A percentile compares a stretch with the other conserved stretches of the same genome.
Conservation (phyloP, 2,888 invertebrate species). For the Monopis laevigella region DNA sequence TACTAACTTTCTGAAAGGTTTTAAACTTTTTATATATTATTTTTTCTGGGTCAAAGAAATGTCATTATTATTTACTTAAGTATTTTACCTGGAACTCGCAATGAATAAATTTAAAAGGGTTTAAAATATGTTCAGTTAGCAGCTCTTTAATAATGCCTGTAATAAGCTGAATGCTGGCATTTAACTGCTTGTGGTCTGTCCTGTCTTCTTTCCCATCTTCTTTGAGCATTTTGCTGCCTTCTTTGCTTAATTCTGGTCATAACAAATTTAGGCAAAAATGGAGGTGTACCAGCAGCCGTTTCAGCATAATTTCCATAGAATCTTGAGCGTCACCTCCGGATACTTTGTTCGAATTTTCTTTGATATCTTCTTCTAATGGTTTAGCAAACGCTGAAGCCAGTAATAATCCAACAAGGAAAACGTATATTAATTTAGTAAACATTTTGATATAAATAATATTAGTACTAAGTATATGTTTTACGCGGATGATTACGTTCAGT, state of each 20-base stretch:
- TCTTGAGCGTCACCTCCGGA: constrained; percentile 1
- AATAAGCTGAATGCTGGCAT: constrained; percentile 24
- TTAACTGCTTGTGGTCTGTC: constrained; percentile 18
- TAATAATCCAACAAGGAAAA: constrained; percentile 24
- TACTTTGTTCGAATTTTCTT: too few relatives aligned
- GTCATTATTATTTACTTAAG: too few relatives aligned
- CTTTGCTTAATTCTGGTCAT: constrained; percentile 48
- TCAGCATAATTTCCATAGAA: too few relatives aligned
- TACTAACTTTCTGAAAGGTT: too few relatives aligned
- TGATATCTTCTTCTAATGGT: constrained; percentile 27
- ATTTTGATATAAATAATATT: constrained; percentile 3
- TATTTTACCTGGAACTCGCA: too few relatives aligned
- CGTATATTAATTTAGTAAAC: constrained; percentile 12
- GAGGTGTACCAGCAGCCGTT: constrained; percentile 45
- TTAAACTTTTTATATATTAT: too few relatives aligned
- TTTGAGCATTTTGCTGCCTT: constrained; percentile 34
- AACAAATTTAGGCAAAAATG: constrained; percentile 50
- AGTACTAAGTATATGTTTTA: background rate
- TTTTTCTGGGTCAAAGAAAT: too few relatives aligned
- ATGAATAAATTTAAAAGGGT: too few relatives aligned
- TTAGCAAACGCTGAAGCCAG: constrained; percentile 25
- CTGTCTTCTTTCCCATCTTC: constrained; percentile 31
- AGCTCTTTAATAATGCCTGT: constrained; percentile 21
- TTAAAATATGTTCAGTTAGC: too few relatives aligned
- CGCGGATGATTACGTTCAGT: background rate